Base-by-base conservation (phyloP, 2,888 invertebrate species). In the Clostera curtula region DNA sequence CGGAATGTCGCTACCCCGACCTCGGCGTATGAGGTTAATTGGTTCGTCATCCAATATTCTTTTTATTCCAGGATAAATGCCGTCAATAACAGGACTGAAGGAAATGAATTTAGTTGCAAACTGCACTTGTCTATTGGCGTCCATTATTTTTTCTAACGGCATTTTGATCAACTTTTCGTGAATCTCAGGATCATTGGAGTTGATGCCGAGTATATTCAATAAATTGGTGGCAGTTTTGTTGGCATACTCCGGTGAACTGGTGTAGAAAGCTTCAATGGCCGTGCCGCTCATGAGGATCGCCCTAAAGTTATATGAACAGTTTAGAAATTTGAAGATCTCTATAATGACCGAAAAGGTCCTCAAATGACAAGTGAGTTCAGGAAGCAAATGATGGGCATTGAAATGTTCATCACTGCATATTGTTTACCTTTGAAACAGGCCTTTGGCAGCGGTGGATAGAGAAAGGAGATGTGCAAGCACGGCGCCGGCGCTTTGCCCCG, bases 191-290 rank as follows among this genome's bases (percentile, higher is more conserved):
- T 56, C 47, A 2, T 45, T 51, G 7, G 49, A 30, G 23, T 52
- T 53, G 7, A 58, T 46, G 12, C 56, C 87, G 75, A 88, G 25
- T 9, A 23, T 34, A 50, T 55, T 41, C 56, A 76, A 28, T 16
- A 57, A 57, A n/a, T 35, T 35, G 4, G 24, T 22, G 3, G 52
- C 38, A 4, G 49, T 25, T 1, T 29, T 19, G 7, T 35, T 32
- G 3, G 58, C 46, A 14, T 43, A 50, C 8, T 38, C 19, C 2
- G 53, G 47, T 7, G 60, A 58, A 3, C 41, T 16, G 20, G 42
- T 48, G 21, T 43, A 54, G 16, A 29, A 47, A 1, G 43, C 22
- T 12, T 52, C 40, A 14, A 48, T 36, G 0, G 42, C 47, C 2
- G 41, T 37, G 11, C 60, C 45, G 19, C 55, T 53, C 40, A 50